Base-by-base conservation (phyloP, 2,888 invertebrate species). In the Phytoseiulus persimilis region DNA sequence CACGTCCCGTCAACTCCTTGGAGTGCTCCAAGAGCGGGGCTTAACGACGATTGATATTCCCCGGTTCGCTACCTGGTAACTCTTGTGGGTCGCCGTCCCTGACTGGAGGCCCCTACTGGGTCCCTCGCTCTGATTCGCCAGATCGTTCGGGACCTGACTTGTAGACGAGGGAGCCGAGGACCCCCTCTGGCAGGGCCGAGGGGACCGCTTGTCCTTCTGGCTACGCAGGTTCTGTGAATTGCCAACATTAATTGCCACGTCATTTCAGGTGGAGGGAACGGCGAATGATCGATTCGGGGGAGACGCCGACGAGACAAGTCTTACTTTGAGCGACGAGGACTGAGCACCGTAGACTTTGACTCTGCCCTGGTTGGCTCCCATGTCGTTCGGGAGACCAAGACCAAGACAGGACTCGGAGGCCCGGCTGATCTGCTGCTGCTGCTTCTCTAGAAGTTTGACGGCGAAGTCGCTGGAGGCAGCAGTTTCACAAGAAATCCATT, bases 311-410 rank as follows among this genome's bases (percentile, higher is more conserved):
- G n/a, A n/a, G n/a, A n/a, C 39, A 9, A 65, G 28, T 33, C 87
- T 87, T 87, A 87, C 87, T 87, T 87, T 87, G 87, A 87, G 87
- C 87, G 87, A 87, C 32, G 87, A 31, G 87, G 87, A 87, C 87
- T 87, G 87, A 87, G 87, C 87, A 87, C 87, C 87, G 87, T 87
- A 87, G 87, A 87, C 87, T 45, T 87, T 87, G 45, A 87, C 87
- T 87, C 87, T 87, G 87, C 87, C 87, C 87, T 87, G 87, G 87
- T 87, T 87, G 31, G 87, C 87, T 32, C 87, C 87, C 87, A 87
- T 87, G 65, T 65, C 65, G 14, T 28, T 65, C 28, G 65, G 65
- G 28, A 65, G 18, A 65, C 65, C 65, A 65, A 65, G 65, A 65
- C 18, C 65, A 65, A 65, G 65, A 65, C 65, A 65, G 65, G 65